These are phyloP conservation scores for Hystrix cristata DNA, from an alignment of 2,113 vertebrate species.

Conservation along the genomic window DNA sequence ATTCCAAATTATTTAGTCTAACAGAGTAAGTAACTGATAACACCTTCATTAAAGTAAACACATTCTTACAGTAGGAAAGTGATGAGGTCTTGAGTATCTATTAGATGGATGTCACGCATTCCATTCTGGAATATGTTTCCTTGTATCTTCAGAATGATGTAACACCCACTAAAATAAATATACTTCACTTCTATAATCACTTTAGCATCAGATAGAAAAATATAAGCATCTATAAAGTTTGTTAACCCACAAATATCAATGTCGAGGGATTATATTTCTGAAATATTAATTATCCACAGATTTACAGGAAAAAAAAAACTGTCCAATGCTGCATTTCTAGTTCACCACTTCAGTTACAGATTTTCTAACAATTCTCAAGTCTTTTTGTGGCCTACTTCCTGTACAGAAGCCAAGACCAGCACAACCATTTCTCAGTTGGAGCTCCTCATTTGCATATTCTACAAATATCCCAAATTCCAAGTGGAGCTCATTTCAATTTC, in stretches of 20 bases:
- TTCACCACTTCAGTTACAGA: not conserved
- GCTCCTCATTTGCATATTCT: not conserved
- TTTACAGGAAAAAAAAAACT: not conserved
- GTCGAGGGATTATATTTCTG: not conserved
- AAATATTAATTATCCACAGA: not conserved
- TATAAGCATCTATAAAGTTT: not conserved
- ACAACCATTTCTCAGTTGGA: not conserved
- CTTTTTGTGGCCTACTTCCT: not conserved
- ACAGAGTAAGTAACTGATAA: not conserved
- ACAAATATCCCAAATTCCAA: not conserved
- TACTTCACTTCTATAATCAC: not conserved
- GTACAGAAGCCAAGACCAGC: not conserved
- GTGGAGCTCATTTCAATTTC: not conserved
- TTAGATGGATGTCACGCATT: not conserved
- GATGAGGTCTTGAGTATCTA: not conserved
- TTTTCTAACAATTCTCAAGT: not conserved
- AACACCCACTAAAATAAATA: conserved; percentile 13
- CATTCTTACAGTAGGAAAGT: not conserved
- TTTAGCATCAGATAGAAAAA: conserved; percentile 7
- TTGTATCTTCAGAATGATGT: not conserved
- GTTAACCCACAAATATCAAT: conserved; percentile 11
- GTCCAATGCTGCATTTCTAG: not conserved
- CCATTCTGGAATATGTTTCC: not conserved
- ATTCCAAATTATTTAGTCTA: conserved; percentile 22
- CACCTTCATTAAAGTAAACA: not conserved